A percentile compares a stretch with the other conserved stretches of the same genome.
Conservation (phyloP, 2,113 vertebrate genomes). For the Cairina moschata region DNA sequence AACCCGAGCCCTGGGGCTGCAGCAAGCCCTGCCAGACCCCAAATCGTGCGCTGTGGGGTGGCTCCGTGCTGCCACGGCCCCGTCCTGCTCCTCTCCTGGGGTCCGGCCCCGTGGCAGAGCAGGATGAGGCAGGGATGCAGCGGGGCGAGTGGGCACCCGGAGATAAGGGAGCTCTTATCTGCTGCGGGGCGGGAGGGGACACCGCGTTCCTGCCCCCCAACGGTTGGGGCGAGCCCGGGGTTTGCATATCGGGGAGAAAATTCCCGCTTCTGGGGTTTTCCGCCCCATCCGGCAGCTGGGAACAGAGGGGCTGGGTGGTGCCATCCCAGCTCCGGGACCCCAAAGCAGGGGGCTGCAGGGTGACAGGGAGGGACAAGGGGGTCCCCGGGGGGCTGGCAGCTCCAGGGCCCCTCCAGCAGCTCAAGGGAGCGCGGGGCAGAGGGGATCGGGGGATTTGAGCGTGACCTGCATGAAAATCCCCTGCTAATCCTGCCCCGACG, state of each 20-base stretch:
- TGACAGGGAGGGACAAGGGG: neutral
- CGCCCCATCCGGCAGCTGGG: neutral
- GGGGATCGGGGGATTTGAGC: neutral
- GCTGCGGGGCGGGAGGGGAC: fast-evolving
- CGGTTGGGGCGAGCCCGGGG: neutral
- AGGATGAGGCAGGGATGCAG: neutral
- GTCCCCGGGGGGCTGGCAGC: fast-evolving
- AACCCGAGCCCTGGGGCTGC: neutral
- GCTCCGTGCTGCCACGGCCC: too few relatives aligned
- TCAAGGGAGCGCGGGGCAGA: neutral
- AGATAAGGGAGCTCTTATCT: neutral
- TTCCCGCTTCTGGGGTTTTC: neutral
- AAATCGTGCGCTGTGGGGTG: neutral
- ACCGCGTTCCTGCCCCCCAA: neutral
- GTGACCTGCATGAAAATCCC: neutral
- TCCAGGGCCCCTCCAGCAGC: neutral
- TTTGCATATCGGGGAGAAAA: neutral
- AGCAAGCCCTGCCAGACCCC: neutral
- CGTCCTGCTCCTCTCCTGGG: neutral
- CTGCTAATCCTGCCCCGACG: conserved; percentile 10
- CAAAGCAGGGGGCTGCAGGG: neutral
- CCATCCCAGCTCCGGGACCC: fast-evolving
- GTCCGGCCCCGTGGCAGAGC: neutral
- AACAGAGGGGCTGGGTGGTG: fast-evolving
- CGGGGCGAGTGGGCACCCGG: neutral